Evolutionary conservation across 2,888 invertebrate genomes (phyloP).

Genomic region (Brachyopa scutellaris): DNA sequence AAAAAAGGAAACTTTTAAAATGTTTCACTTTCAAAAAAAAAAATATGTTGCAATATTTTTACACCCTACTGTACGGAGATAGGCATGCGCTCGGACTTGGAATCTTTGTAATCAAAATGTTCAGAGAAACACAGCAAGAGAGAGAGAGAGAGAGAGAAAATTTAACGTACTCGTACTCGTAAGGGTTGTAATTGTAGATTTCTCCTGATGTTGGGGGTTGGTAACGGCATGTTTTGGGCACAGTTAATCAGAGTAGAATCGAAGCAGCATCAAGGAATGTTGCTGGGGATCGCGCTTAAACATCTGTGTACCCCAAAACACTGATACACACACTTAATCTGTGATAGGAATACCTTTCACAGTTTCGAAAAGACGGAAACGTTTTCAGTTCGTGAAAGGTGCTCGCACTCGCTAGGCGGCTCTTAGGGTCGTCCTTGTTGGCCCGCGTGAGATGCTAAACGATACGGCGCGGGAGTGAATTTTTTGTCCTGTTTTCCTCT

Average conservation of each 20-base stretch:
- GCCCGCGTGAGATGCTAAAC: constrained; percentile 26
- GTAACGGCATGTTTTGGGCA: constrained; percentile 2
- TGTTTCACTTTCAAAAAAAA: too few species aligned
- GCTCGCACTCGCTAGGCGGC: constrained; percentile 56
- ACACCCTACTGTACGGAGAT: constrained; percentile 35
- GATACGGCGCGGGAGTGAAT: constrained; percentile 34
- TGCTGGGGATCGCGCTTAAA: constrained; percentile 47
- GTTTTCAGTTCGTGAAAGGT: constrained; percentile 66
- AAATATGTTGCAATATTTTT: constrained; percentile 19
- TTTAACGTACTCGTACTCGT: too few species aligned
- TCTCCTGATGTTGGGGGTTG: constrained; percentile 54
- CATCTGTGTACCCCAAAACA: constrained; percentile 2
- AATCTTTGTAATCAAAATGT: constrained; percentile 8
- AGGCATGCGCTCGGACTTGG: constrained; percentile 41
- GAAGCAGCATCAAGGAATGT: constrained; percentile 66
- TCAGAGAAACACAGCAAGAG: constrained; percentile 15
- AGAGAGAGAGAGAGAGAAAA: constrained; percentile 14
- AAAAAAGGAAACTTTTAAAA: too few species aligned
- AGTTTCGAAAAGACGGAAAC: constrained; percentile 26
- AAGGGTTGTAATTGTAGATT: not conserved
- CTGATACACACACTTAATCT: too few species aligned
- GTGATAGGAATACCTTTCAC: constrained; percentile 57
- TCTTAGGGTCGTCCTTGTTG: constrained; percentile 17
- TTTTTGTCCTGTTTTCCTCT: not conserved
- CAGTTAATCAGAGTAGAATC: constrained; percentile 62